A percentile compares a stretch with the other conserved stretches of the same genome.
Evolutionary conservation across 2,888 invertebrate species (phyloP).

Genomic region (Abscondita cerata): DNA sequence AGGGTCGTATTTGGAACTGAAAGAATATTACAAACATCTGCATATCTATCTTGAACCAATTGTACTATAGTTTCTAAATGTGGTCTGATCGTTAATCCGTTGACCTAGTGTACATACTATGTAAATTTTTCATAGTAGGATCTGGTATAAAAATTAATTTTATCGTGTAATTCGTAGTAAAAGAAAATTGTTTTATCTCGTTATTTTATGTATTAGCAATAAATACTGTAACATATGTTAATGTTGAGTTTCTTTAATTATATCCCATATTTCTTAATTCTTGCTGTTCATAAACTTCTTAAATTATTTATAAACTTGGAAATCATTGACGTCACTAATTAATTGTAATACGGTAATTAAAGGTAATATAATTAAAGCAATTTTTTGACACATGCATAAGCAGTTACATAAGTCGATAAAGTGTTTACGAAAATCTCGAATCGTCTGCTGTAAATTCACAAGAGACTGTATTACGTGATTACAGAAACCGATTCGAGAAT

Average conservation of each 20-base stretch:
- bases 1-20: constrained; percentile 12
- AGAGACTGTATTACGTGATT: no score
- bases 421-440: no score
- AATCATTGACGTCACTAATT: no score
- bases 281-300: no score
- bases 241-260: not conserved
- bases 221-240: constrained; percentile 41
- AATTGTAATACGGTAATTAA: no score
- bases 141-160: constrained; percentile 43
- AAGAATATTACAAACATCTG: constrained; percentile 6
- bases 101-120: constrained; percentile 24
- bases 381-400: no score
- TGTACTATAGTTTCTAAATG: constrained; percentile 20
- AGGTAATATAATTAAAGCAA: no score
- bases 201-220: constrained; percentile 50
- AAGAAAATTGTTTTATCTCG: constrained; percentile 49
- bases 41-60: constrained; percentile 22
- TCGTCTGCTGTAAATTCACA: no score
- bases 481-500: no score
- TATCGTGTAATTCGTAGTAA: constrained; percentile 46
- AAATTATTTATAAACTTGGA: no score
- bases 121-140: constrained; percentile 33
- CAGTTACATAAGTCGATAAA: no score
- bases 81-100: constrained; percentile 13
- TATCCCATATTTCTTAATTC: no score